Evolutionary conservation across 2,113 vertebrate species (phyloP), one percentile per base, ranked within the genome.

Genomic region (Ochotona curzoniae): DNA sequence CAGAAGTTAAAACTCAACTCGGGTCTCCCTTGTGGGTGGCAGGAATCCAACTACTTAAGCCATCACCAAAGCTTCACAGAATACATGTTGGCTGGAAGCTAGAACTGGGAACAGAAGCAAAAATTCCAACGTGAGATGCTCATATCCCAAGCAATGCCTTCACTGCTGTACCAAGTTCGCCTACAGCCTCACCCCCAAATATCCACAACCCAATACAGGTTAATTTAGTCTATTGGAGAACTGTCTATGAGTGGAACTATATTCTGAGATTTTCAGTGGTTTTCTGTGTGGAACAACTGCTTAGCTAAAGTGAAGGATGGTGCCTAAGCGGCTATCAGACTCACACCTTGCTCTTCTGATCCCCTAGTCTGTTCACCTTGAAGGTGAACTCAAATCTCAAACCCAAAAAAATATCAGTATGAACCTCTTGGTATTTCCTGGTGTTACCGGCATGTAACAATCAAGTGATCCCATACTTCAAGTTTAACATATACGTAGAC

Each of bases 311-410:
- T 21, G 66, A 14, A 57, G 47, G 61, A 73, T 32, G 32, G n/a
- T 14, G 79, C 17, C 71, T 35, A 73, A 80, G 32, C 74, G 90
- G 75, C 54, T 51, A 60, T 75, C 60, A 61, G 5, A 76, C 54
- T 83, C 1, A 26, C 14, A 74, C 26, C 35, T 32, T 74, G 25
- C 63, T 69, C 14, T 66, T 91, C 38, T 73, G 38, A 49, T 78
- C 8, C 80, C 49, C 26, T 10, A 54, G 51, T 20, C 51, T 1
- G 26, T 87, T 94, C 5, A 83, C 38, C 18, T 90, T 32, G 76
- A 87, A 92, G n/a, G 70, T 78, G 32, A 95, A 84, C 78, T 74
- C 57, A 85, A 87, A 93, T 75, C 28, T 74, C 74, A 96, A 93
- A 85, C 61, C 7, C 60, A 83, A 87, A 93, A 93, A 76, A 47